Conservation (phyloP, 1,140 invertebrate genomes). For the Drosophila lacteicornis region DNA sequence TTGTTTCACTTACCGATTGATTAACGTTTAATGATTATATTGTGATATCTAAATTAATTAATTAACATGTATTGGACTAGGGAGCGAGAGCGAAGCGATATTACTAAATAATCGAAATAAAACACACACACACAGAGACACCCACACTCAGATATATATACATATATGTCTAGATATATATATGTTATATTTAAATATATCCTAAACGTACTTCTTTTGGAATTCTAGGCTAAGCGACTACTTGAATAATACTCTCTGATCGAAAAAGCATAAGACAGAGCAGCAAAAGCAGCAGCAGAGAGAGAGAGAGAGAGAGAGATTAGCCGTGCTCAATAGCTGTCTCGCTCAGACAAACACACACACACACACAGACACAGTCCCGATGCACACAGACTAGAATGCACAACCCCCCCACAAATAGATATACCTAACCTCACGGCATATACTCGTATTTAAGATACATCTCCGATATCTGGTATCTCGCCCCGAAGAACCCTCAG, state of each 20-base stretch:
- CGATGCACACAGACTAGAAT: conserved; percentile 60
- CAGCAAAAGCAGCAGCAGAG: conserved; percentile 24
- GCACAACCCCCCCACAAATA: conserved; percentile 49
- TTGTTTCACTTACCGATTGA: conserved; percentile 52
- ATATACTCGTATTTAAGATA: conserved; percentile 12
- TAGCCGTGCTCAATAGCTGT: conserved; percentile 5
- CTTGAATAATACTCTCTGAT: conserved; percentile 38
- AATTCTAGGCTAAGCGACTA: conserved; percentile 39
- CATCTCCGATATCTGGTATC: not conserved
- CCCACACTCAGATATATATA: conserved; percentile 11
- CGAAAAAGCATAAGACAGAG: conserved; percentile 13
- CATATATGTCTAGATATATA: conserved; percentile 22
- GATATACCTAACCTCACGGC: conserved; percentile 26
- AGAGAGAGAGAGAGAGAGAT: not conserved
- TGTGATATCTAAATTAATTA: conserved; percentile 83
- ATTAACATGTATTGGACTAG: conserved; percentile 34
- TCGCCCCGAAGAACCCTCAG: conserved; percentile 16
- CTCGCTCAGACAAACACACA: conserved; percentile 34
- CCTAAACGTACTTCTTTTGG: conserved; percentile 36
- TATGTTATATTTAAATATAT: conserved; percentile 29
- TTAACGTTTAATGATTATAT: conserved; percentile 74
- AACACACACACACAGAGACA: conserved; percentile 10
- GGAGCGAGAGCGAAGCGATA: conserved; percentile 36
- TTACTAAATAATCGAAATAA: conserved; percentile 22
- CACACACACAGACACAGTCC: conserved; percentile 41